Base-by-base conservation (phyloP, 2,113 vertebrate genomes). In the Cebidichthys violaceus region DNA sequence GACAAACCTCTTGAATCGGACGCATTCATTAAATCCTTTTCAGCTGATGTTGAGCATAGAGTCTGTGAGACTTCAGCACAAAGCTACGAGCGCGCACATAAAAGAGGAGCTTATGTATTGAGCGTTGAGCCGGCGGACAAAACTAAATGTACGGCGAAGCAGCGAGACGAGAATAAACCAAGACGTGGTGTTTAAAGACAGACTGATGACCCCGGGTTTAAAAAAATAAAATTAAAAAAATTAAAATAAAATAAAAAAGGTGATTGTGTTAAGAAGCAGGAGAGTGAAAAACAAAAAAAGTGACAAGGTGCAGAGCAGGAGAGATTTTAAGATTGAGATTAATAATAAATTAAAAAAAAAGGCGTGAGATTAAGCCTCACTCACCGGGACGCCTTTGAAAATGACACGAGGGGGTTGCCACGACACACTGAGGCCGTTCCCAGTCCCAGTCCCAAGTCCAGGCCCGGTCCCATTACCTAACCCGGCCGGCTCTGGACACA, bases 341-440 rank as follows among this genome's bases (percentile, higher is more conserved):
- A n/a, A n/a, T n/a, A n/a, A n/a, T n/a, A n/a, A n/a, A n/a, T n/a
- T 27, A 70, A 68, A 81, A 73, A 61, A 87, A 84, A 88, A 76
- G 76, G 22, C 35, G 84, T 89, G 84, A 94, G 87, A 89, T 78
- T 77, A 87, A 83, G 86, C 71, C 78, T 90, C 92, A 94, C 95
- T 96, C 93, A 96, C 96, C 93, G 86, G 89, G 82, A 92, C 86
- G 72, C 93, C 95, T 93, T 95, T 96, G 91, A 95, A 96, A 85
- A 96, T 92, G 85, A 96, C 90, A 41, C 95, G 94, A 83, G 95
- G 94, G 18, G 96, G 93, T 85, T 96, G 95, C 96, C 95, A 96
- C 77, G 96, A 95, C 84, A 95, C 95, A 94, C 94, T 95, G 91
- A 96, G 94, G 87, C 92, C 92, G 85, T 92, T 94, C 79, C 90